Base-by-base conservation (phyloP, 2,797 vertebrate species). In the Phylloscopus collybita region DNA sequence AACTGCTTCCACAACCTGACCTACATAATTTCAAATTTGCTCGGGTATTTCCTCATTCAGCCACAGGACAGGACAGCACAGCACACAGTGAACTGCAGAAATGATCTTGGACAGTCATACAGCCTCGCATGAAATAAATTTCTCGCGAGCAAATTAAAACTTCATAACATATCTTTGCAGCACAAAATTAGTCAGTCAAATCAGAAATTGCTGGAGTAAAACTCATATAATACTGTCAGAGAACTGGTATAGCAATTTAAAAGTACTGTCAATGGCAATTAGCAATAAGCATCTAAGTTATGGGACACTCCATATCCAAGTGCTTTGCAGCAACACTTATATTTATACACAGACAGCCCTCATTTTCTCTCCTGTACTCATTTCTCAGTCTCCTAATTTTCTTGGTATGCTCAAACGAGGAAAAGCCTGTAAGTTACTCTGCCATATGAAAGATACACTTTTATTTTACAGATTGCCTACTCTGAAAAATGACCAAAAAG, bases 1-100 rank as follows among this genome's bases (percentile, higher is more conserved):
- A 80, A 92, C 92, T 70, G 67, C 51, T 88, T 91, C 84, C 56
- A 62, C 53, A 89, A 34, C 36, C 74, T 79, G 92, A 90, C 94
- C 80, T 75, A 94, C 50, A 84, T 93, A 23, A 81, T 69, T 90
- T 38, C 0, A 4, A 72, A 70, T 84, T 65, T 94, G 34, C 80
- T 86, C 45, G 80, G 47, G 62, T 79, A 73, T 90, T 81, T 79
- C 83, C 86, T 94, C 47, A 34, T 45, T 44, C 66, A 75, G 23
- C 9, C 27, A 64, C 45, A 65, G n/a, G 47, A 83, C 50, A 36
- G 61, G 47, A 83, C 50, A 36, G 61, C 1, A 2, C 2, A 65
- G 61, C 12, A 53, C 4, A 38, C 13, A 53, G 30, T 1, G 2
- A 44, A 32, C 32, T 65, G 72, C 57, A 91, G 45, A 88, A 92